Evolutionary conservation across 2,888 invertebrate species (phyloP).

Genomic region (Alloscopus bannaensis): DNA sequence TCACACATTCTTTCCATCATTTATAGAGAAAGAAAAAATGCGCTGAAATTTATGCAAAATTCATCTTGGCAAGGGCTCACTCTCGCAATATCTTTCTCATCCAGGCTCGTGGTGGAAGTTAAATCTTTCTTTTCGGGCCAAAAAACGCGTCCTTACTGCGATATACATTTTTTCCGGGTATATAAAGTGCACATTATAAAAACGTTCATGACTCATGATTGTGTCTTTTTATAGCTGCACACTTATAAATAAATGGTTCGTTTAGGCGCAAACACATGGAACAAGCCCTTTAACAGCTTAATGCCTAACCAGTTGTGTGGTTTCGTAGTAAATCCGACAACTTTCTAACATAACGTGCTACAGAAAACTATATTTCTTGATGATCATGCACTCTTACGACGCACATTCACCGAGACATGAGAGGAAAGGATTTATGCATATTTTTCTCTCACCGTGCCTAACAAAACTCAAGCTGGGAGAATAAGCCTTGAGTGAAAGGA

Average conservation of each 20-base stretch:
- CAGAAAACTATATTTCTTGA: background rate
- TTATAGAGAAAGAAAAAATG: conserved; percentile 16
- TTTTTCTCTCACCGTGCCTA: too few species aligned
- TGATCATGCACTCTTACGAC: background rate
- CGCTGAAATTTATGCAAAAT: conserved; percentile 32
- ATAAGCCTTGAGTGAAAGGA: too few species aligned
- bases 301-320: conserved; percentile 10
- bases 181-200: background rate
- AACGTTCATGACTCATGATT: background rate
- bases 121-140: too few species aligned
- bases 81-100: conserved; percentile 17
- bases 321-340: conserved; percentile 17
- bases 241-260: background rate
- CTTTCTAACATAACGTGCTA: background rate
- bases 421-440: conserved; percentile 3
- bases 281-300: background rate
- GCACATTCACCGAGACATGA: too few species aligned
- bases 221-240: background rate
- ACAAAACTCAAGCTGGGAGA: too few species aligned
- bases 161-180: background rate
- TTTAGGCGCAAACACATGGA: conserved; percentile 10
- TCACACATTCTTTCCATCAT: too few species aligned
- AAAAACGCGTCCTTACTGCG: conserved; percentile 14
- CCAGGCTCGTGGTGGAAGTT: too few species aligned
- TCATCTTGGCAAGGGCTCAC: conserved; percentile 29